These are phyloP conservation scores for Lottia gigantea DNA, from an alignment of 2,888 invertebrate species.

Conservation along the genomic window DNA sequence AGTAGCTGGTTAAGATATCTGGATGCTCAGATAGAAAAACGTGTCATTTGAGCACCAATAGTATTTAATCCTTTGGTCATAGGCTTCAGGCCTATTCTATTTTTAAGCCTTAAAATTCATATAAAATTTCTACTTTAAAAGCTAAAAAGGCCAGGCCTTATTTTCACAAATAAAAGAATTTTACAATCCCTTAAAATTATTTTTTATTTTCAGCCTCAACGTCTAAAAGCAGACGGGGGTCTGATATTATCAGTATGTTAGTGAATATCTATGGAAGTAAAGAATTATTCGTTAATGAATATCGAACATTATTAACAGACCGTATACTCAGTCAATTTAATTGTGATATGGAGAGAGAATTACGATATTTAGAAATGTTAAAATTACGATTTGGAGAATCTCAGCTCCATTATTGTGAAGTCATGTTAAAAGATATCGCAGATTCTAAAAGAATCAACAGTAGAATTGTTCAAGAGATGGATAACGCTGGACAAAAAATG, in stretches of 20 bases:
- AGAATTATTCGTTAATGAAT: slow-evolving; percentile 97
- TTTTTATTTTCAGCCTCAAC: slow-evolving; percentile 71
- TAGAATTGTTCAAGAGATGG: slow-evolving; percentile 61
- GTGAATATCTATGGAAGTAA: slow-evolving; percentile 99
- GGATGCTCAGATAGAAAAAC: no score
- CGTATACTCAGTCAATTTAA: slow-evolving; percentile 74
- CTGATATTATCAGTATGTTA: slow-evolving; percentile 97
- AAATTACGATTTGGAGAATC: slow-evolving; percentile 94
- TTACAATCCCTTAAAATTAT: no score
- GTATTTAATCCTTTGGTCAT: no score
- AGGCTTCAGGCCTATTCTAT: no score
- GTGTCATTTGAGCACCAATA: no score
- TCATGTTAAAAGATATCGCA: slow-evolving; percentile 96
- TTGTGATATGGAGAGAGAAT: slow-evolving; percentile 77
- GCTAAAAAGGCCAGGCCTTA: no score
- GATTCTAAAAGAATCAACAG: slow-evolving; percentile 95
- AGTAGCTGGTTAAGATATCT: no score
- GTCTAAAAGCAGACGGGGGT: slow-evolving; percentile 75
- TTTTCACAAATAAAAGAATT: no score
- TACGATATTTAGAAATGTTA: slow-evolving; percentile 87
- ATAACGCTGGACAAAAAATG: slow-evolving; percentile 38
- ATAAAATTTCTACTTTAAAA: no score
- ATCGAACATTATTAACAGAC: slow-evolving; percentile 92
- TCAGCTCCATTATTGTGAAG: slow-evolving; percentile 96
- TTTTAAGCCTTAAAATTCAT: no score